Percentiles rank a stretch among this genome's conserved stretches.
Evolutionary conservation across 2,113 vertebrate genomes (phyloP).

Genomic region (Cyprinus carpio): DNA sequence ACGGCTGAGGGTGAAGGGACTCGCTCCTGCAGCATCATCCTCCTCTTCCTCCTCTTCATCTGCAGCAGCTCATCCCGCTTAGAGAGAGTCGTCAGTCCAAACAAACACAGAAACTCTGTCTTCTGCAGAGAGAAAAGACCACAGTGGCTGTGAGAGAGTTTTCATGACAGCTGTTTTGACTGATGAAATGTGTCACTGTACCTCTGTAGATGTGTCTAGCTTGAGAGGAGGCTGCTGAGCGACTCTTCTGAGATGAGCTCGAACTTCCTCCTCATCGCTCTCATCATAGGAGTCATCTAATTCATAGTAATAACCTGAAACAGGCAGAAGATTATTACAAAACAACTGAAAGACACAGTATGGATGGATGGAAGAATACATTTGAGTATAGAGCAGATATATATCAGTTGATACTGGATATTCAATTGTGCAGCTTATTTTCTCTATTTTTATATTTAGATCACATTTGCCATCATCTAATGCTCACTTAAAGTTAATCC

Average conservation of each 20-base stretch:
- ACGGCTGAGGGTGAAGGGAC: slow-evolving; percentile 84
- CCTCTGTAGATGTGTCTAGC: slow-evolving; percentile 91
- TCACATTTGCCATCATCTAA: too few species aligned
- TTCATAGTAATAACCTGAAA: slow-evolving; percentile 93
- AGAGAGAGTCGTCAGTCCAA: slow-evolving; percentile 88
- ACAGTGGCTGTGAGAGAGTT: not conserved
- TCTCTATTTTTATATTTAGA: too few species aligned
- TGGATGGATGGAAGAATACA: not conserved
- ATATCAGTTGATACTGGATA: not conserved
- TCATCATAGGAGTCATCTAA: slow-evolving; percentile 96
- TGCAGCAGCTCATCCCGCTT: slow-evolving; percentile 87
- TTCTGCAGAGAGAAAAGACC: slow-evolving; percentile 76
- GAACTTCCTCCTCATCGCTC: slow-evolving; percentile 95
- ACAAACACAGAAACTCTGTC: slow-evolving; percentile 89
- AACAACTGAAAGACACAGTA: not conserved
- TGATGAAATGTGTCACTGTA: slow-evolving; percentile 60
- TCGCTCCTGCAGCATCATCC: slow-evolving; percentile 89
- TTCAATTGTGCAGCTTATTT: not conserved
- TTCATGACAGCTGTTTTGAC: not conserved
- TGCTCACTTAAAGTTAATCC: too few species aligned
- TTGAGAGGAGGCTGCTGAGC: slow-evolving; percentile 93
- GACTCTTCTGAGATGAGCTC: slow-evolving; percentile 91
- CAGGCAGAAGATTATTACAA: not conserved
- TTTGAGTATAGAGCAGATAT: not conserved
- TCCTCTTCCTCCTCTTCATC: slow-evolving; percentile 90